Base-by-base conservation (phyloP, 2,888 invertebrate genomes). In the Apomyelois bistriatella region DNA sequence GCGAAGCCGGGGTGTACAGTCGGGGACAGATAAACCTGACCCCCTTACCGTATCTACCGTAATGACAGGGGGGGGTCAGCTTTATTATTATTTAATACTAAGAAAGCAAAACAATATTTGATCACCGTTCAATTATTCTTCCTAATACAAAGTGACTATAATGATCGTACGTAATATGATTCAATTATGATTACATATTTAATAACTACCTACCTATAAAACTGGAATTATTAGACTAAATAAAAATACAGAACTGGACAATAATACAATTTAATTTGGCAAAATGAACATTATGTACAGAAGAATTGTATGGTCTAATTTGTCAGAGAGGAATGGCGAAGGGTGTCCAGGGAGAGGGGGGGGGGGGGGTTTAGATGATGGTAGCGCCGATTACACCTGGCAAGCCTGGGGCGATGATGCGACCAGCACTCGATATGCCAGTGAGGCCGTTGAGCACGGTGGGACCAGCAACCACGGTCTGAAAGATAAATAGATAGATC, bases 401-500 rank as follows among this genome's bases (percentile, higher is more conserved):
- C 56, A 70, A 68, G 37, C 85, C 85, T 2, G 86, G 85, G 13
- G 65, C 61, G 58, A 79, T 57, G 60, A 61, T 63, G 38, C 76
- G 75, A 36, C 43, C 52, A 4, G 17, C 43, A 10, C 37, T 12
- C 12, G 42, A 13, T 8, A 74, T 61, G 10, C 72, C 70, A 7
- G 66, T 62, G 30, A 59, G 46, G 15, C 74, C 78, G 60, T 88
- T 85, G 49, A 82, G 74, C 1, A 88, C 86, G 1, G 86, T 81
- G 1, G 89, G 88, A 7, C 87, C 87, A n/a, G 86, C 81, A 1
- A 89, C 84, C 56, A 88, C 53, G 58, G 87, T 85, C 89, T 89
- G 74, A 3, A 65, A 68, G 16, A 22, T 32, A 61, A 53, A 32
- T 22, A 22, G 22, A 22, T 22, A 22, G 5, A 22, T n/a, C n/a